A percentile compares a stretch with the other conserved stretches of the same genome.
phyloP scores from a whole-genome alignment of 2,113 vertebrate species.

The Eonycteris spelaea region DNA sequence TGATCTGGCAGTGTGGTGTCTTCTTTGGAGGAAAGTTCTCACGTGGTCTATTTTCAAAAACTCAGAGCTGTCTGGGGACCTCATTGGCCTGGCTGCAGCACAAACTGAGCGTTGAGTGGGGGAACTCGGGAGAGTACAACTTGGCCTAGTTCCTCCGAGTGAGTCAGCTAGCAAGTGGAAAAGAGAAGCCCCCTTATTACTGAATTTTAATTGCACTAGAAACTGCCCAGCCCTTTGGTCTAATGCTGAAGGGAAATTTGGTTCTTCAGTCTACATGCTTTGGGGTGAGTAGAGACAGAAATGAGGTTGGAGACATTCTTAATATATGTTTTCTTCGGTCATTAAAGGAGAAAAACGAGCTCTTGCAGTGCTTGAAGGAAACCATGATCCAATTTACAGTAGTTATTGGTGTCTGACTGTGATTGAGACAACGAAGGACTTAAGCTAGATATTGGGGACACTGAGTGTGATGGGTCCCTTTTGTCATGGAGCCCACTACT shows the following conservation, averaged over 20 bases:
- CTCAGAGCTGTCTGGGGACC: not conserved
- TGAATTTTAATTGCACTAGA: not conserved
- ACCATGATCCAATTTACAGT: not conserved
- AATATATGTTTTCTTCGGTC: not conserved
- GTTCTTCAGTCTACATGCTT: not conserved
- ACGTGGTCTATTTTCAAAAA: not conserved
- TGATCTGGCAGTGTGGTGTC: not conserved
- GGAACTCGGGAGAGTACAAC: not conserved
- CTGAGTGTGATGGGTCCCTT: not conserved
- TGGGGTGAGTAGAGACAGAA: not conserved
- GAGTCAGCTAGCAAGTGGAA: not conserved
- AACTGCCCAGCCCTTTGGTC: not conserved
- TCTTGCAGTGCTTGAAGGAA: not conserved
- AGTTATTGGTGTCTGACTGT: not conserved
- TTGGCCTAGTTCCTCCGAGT: not conserved
- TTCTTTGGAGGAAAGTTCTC: not conserved
- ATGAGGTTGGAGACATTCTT: constrained; percentile 31
- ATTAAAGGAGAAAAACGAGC: constrained; percentile 43
- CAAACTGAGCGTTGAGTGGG: not conserved
- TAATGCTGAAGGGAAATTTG: constrained; percentile 4
- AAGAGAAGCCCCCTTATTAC: not conserved
- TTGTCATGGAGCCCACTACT: not conserved
- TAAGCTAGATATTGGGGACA: not conserved
- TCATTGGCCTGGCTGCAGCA: accelerated
- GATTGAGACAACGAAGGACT: not conserved